Conservation (phyloP, 2,797 vertebrate species). For the Aphelocoma californica region DNA sequence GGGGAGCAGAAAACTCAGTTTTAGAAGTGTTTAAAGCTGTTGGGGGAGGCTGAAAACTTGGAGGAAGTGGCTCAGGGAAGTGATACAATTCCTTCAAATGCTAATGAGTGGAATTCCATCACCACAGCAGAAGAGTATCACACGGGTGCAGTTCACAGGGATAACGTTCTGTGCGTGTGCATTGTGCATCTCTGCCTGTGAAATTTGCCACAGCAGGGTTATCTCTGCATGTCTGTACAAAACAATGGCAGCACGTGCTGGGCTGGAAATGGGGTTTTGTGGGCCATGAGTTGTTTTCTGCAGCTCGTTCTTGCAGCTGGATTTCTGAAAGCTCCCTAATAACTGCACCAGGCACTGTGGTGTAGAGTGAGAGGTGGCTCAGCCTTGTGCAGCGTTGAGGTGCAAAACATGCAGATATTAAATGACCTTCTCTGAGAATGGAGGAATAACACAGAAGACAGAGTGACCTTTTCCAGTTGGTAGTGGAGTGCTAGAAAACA, state of each 20-base stretch:
- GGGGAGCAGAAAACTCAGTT: background rate
- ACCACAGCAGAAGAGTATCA: rapidly evolving
- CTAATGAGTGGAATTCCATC: background rate
- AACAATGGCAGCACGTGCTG: rapidly evolving
- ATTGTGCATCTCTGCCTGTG: background rate
- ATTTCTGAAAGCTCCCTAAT: background rate
- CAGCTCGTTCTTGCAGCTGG: background rate
- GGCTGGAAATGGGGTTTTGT: background rate
- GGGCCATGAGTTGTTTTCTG: background rate
- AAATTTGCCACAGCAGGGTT: background rate
- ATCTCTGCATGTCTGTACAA: background rate
- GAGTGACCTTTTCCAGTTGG: background rate
- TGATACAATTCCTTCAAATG: background rate
- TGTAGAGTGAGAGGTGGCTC: background rate
- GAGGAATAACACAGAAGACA: background rate
- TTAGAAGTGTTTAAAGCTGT: background rate
- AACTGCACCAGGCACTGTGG: background rate
- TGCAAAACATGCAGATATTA: background rate
- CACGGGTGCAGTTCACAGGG: rapidly evolving
- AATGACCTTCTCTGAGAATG: background rate
- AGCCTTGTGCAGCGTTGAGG: rapidly evolving
- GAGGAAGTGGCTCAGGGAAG: background rate
- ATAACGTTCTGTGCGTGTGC: rapidly evolving
- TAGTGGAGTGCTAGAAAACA: background rate
- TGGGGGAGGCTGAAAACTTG: background rate